Evolutionary conservation across 2,113 vertebrate genomes (phyloP).

Genomic region (Lophura nycthemera): DNA sequence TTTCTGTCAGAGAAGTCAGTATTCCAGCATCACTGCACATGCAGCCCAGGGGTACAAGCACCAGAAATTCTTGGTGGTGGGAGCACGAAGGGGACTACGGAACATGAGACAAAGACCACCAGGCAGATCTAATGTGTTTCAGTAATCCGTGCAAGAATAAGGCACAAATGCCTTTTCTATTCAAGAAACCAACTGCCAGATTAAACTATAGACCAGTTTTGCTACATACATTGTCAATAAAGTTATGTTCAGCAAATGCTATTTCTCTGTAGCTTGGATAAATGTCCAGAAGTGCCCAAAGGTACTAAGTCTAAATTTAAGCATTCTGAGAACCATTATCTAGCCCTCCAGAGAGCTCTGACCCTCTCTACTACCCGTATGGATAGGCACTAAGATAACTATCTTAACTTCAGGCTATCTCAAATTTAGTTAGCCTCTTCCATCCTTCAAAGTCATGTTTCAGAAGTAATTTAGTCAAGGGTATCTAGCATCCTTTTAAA

Average conservation of each 20-base stretch:
- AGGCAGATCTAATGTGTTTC: neutral
- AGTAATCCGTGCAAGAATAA: neutral
- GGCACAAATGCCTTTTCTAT: neutral
- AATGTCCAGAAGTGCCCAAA: neutral
- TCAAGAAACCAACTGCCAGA: neutral
- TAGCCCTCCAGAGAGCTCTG: neutral
- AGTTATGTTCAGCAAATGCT: neutral
- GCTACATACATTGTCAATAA: neutral
- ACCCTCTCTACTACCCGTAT: neutral
- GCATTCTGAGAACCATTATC: neutral
- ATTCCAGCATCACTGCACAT: neutral
- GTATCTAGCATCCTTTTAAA: neutral
- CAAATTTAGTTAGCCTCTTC: neutral
- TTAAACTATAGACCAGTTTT: neutral
- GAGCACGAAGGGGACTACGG: neutral
- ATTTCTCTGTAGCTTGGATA: neutral
- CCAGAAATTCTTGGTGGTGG: neutral
- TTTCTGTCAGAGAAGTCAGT: neutral
- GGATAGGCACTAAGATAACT: neutral
- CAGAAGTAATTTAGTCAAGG: neutral
- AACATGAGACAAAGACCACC: neutral
- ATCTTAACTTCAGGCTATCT: neutral
- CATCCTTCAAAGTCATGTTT: neutral
- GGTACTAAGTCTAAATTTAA: neutral
- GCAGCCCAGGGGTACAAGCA: neutral